phyloP scores from a whole-genome alignment of 1,140 invertebrate genomes.

The Arctopsyche grandis region DNA sequence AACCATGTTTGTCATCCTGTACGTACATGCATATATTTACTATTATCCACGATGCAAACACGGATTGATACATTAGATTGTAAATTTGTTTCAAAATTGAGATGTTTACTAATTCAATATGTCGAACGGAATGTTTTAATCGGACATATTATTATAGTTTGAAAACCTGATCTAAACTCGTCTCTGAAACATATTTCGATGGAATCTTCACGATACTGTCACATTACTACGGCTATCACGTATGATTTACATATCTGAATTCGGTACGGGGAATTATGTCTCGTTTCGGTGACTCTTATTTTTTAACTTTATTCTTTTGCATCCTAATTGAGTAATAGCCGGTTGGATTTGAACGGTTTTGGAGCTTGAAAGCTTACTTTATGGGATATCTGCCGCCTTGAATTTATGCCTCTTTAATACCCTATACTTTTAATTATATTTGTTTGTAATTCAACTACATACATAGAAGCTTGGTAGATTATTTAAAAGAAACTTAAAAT shows the following conservation, averaged over 20 bases:
- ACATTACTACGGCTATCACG: neutral
- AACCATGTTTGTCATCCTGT: too few relatives aligned
- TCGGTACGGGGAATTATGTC: neutral
- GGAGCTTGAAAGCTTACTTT: neutral
- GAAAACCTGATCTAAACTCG: neutral
- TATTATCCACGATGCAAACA: too few relatives aligned
- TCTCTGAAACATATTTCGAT: constrained; percentile 4
- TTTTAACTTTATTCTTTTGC: neutral
- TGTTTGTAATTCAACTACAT: neutral
- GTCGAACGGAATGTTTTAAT: neutral
- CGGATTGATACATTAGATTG: too few relatives aligned
- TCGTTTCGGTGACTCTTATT: neutral
- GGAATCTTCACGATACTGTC: neutral
- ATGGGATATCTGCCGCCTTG: too few relatives aligned
- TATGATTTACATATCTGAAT: constrained; percentile 9
- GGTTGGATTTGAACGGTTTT: neutral
- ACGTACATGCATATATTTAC: too few relatives aligned
- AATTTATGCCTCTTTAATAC: neutral
- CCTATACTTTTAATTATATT: neutral
- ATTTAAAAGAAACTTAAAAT: too few relatives aligned
- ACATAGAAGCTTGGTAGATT: too few relatives aligned
- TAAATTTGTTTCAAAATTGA: too few relatives aligned
- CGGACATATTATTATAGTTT: neutral
- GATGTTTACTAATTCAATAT: neutral
- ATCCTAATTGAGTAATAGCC: constrained; percentile 4